These are phyloP conservation scores for Phasia obesa DNA, from an alignment of 2,888 invertebrate species.

Conservation along the genomic window DNA sequence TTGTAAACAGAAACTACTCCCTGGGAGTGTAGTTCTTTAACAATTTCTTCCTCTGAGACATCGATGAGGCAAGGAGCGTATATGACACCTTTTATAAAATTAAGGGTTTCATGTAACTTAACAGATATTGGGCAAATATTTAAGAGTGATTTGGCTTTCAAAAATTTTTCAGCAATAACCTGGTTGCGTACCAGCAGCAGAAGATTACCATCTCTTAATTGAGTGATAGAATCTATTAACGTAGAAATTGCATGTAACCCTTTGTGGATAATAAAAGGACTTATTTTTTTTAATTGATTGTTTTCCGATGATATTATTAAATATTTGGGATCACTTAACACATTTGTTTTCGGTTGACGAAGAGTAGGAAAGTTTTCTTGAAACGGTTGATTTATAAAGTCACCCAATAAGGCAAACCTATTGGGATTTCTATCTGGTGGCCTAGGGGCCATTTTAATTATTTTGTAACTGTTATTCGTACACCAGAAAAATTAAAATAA, in stretches of 20 bases:
- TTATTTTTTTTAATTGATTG: slow-evolving; percentile 18
- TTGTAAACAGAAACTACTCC: slow-evolving; percentile 10
- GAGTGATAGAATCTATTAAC: slow-evolving; percentile 22
- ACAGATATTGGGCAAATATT: slow-evolving; percentile 12
- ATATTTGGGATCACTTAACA: slow-evolving; percentile 37
- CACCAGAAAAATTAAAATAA: no score
- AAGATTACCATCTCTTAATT: slow-evolving; percentile 45
- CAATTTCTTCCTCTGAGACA: slow-evolving; percentile 43
- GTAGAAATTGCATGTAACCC: slow-evolving; percentile 27
- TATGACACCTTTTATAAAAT: slow-evolving; percentile 31
- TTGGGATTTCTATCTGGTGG: slow-evolving; percentile 5
- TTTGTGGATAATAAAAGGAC: slow-evolving; percentile 35
- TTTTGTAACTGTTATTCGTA: no score
- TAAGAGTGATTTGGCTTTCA: slow-evolving; percentile 64
- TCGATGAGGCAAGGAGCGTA: slow-evolving; percentile 48
- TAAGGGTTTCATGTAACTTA: slow-evolving; percentile 29
- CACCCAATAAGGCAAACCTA: slow-evolving; percentile 10
- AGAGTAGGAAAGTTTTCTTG: not conserved
- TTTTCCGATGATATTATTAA: slow-evolving; percentile 27
- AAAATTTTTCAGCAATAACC: slow-evolving; percentile 22
- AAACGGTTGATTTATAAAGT: slow-evolving; percentile 10
- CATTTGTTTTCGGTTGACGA: not conserved
- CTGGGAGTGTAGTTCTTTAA: slow-evolving; percentile 16
- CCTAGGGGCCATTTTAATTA: no score
- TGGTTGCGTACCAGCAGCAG: slow-evolving; percentile 28